Percentiles rank a stretch among this genome's conserved stretches.
Conservation (phyloP, 2,113 vertebrate species). For the Petroica traversi region DNA sequence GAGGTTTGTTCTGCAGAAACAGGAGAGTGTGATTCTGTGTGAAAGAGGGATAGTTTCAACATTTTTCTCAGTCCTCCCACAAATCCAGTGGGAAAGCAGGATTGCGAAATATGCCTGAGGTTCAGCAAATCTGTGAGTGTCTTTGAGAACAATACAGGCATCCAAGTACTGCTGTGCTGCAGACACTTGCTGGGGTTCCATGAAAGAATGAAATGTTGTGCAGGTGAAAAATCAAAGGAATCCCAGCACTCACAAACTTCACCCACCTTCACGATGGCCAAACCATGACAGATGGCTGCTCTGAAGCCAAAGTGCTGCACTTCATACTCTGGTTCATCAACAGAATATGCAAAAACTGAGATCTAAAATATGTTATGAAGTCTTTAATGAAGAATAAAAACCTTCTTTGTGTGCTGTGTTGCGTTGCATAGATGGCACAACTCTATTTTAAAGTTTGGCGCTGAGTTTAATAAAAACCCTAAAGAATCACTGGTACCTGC, state of each 20-base stretch:
- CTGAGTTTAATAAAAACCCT: not conserved
- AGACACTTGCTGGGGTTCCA: not conserved
- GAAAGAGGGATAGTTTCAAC: not conserved
- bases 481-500: not conserved
- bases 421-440: not conserved
- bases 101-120: not conserved
- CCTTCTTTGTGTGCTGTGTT: not conserved
- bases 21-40: not conserved
- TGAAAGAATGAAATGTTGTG: not conserved
- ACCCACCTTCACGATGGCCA: not conserved
- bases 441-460: constrained; percentile 6
- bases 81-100: not conserved
- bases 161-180: not conserved
- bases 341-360: constrained; percentile 15
- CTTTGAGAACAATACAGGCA: constrained; percentile 25
- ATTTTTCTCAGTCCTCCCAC: not conserved
- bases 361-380: constrained; percentile 21
- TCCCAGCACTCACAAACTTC: not conserved
- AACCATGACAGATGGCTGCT: constrained; percentile 37
- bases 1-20: not conserved
- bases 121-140: not conserved
- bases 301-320: constrained; percentile 46
- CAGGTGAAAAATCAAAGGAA: not conserved
- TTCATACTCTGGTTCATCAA: constrained; percentile 47
- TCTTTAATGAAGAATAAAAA: constrained; percentile 32